A percentile compares a stretch with the other conserved stretches of the same genome.
phyloP scores from a whole-genome alignment of 2,113 vertebrate species.

The Syngnathus typhle region DNA sequence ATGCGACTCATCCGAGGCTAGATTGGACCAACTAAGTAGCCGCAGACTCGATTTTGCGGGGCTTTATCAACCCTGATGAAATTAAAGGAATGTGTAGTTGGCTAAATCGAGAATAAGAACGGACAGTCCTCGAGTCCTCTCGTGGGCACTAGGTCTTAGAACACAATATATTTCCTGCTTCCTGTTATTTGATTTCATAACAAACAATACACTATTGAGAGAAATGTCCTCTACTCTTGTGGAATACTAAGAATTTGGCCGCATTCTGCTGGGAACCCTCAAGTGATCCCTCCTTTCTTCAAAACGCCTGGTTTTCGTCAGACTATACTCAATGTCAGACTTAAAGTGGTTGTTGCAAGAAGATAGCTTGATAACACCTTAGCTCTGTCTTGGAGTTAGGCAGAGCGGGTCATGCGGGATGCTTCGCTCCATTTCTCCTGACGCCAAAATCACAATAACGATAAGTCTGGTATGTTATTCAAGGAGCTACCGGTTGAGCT shows the following conservation, averaged over 20 bases:
- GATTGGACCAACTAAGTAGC: constrained; percentile 68
- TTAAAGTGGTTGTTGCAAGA: constrained; percentile 9
- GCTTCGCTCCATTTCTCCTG: constrained; percentile 21
- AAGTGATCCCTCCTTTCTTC: background rate
- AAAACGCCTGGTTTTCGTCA: constrained; percentile 24
- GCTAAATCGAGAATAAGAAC: constrained; percentile 18
- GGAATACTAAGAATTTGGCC: background rate
- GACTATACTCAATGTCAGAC: constrained; percentile 11
- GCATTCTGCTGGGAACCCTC: background rate
- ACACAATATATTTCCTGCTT: constrained; percentile 32
- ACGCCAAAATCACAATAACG: constrained; percentile 21
- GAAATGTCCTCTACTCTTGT: background rate
- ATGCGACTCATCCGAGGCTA: constrained; percentile 60
- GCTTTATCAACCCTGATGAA: constrained; percentile 70
- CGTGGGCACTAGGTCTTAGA: background rate
- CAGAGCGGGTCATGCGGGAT: constrained; percentile 23
- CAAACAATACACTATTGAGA: constrained; percentile 8
- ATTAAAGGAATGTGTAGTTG: constrained; percentile 51
- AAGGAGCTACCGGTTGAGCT: constrained; percentile 18
- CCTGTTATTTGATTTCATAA: constrained; percentile 12
- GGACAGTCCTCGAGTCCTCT: background rate
- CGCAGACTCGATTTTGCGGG: constrained; percentile 61
- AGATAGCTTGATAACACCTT: constrained; percentile 4
- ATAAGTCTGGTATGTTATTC: constrained; percentile 25
- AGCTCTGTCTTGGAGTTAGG: constrained; percentile 4